Evolutionary conservation across 2,113 vertebrate species (phyloP).

Genomic region (Panthera leo): DNA sequence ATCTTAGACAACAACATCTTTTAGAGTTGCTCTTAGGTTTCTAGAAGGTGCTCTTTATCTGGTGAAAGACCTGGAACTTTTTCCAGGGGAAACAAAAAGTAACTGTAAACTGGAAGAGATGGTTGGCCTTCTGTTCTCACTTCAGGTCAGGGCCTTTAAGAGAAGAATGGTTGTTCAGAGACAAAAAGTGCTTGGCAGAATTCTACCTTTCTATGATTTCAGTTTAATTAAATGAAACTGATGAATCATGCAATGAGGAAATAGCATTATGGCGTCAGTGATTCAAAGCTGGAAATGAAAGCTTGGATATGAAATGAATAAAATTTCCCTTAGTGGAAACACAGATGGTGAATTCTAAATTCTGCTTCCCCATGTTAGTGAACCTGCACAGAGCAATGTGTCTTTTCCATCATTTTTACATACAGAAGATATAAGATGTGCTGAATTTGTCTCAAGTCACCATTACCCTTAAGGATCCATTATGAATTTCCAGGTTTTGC

Average conservation of each 20-base stretch:
- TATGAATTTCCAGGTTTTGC: background rate
- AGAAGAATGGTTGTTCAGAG: background rate
- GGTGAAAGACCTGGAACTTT: background rate
- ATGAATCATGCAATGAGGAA: background rate
- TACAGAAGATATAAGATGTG: background rate
- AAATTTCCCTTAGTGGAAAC: background rate
- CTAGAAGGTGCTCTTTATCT: background rate
- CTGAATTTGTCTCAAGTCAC: background rate
- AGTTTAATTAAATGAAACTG: background rate
- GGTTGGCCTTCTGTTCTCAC: background rate
- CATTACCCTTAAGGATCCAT: background rate
- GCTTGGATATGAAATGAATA: background rate
- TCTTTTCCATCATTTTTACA: conserved; percentile 24
- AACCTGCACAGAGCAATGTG: background rate
- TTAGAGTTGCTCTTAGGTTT: background rate
- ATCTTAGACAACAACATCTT: background rate
- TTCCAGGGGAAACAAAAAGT: background rate
- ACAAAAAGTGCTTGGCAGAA: background rate
- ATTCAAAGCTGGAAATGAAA: background rate
- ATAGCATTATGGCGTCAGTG: background rate
- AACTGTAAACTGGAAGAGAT: background rate
- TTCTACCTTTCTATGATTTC: background rate
- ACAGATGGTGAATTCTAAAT: background rate
- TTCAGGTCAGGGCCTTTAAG: background rate
- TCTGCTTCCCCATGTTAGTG: background rate